Evolutionary conservation across 2,113 vertebrate genomes (phyloP).

Genomic region (Dromiciops gliroides): DNA sequence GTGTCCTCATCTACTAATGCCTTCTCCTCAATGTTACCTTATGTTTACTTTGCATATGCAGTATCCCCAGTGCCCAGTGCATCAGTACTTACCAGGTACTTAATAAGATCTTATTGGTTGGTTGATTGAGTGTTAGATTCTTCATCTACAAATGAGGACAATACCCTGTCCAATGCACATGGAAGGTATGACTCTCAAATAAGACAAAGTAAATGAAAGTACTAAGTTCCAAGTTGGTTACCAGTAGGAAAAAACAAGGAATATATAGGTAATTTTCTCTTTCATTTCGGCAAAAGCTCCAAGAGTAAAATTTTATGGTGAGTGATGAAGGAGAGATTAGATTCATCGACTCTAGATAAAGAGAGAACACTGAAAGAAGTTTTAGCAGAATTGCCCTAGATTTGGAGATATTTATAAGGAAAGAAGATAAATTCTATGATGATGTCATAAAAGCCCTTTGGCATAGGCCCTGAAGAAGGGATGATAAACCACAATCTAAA

Average conservation of each 20-base stretch:
- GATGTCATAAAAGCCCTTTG: not conserved
- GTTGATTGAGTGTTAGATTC: not conserved
- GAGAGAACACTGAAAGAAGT: not conserved
- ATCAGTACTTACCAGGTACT: not conserved
- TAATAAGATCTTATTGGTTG: not conserved
- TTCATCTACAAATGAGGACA: not conserved
- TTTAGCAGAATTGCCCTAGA: not conserved
- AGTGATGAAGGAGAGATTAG: not conserved
- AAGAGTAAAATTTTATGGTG: not conserved
- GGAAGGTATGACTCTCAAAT: not conserved
- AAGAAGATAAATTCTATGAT: not conserved
- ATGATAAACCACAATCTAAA: not conserved
- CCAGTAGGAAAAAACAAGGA: not conserved
- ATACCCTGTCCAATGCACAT: not conserved
- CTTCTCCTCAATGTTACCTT: not conserved
- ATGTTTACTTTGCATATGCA: not conserved
- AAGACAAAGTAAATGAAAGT: not conserved
- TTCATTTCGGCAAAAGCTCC: not conserved
- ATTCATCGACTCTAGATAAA: not conserved
- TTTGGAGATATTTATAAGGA: not conserved
- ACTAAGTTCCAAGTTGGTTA: not conserved
- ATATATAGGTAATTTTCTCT: not conserved
- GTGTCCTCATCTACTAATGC: not conserved
- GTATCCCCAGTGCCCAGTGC: not conserved
- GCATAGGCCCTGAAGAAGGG: not conserved